Evolutionary conservation across 2,888 invertebrate species (phyloP), one percentile per base, ranked within the genome.

Genomic region (Drosophila silvestris): DNA sequence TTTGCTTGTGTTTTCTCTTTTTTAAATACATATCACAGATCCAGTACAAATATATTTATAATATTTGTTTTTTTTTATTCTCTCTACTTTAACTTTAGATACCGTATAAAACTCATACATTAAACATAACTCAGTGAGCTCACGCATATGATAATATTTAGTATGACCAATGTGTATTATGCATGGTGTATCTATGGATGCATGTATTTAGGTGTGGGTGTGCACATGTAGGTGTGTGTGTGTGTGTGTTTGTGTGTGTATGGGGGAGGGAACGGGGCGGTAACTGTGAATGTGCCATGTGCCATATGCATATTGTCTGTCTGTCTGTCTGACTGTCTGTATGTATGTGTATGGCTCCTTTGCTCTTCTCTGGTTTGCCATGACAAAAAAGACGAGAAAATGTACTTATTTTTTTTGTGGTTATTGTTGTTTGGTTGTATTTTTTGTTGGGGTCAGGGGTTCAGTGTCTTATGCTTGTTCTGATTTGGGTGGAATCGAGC

Each of bases 11-110:
- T 70, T 85, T 76, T 81, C 62, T 79, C 54, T 60, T 69, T 57
- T 78, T 89, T 92, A 79, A 93, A 92, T 93, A 93, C 93, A 93
- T 93, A 93, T 93, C 93, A 93, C 93, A 93, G 93, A 93, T 93
- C 91, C 93, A 93, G 93, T 92, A 92, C 92, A 91, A 92, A 85
- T 85, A 89, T 84, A 82, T 71, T 69, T 61, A 84, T 89, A 63
- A 79, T 71, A 91, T 91, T 91, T 91, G 79, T 83, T 70, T 68
- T 69, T 57, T 67, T 67, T 68, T 80, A 39, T 71, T 70, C 76
- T 83, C 61, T 83, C 72, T 79, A 84, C 90, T 80, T 84, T 70
- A 74, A 82, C 83, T 89, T 86, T 77, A 77, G 72, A 87, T 84
- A 77, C 77, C 77, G 77, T 79, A 74, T 79, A 70, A 79, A 89